Conservation (phyloP, 2,113 vertebrate genomes). For the Sylvilagus bachmani region DNA sequence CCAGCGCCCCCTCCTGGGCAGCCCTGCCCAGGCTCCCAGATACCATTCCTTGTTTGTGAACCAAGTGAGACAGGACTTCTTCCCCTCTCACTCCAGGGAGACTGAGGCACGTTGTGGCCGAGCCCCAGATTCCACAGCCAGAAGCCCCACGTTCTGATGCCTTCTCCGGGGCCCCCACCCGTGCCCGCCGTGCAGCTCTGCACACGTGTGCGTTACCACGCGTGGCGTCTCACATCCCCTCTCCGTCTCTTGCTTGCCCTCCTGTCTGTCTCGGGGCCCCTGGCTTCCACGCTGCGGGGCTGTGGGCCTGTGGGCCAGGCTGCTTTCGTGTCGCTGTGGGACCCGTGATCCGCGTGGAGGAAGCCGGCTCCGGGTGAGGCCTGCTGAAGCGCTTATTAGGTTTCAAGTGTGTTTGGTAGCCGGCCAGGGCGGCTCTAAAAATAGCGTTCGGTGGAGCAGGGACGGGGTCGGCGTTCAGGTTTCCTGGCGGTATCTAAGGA, state of each 20-base stretch:
- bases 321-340: conserved; percentile 12
- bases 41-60: background rate
- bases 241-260: background rate
- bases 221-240: fast-evolving
- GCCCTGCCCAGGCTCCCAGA: background rate
- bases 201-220: fast-evolving
- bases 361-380: conserved; percentile 55
- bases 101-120: background rate
- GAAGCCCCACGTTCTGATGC: fast-evolving
- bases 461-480: conserved; percentile 65
- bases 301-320: background rate
- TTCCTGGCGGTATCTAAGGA: conserved; percentile 28
- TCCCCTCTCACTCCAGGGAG: background rate
- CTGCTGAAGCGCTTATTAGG: conserved; percentile 73
- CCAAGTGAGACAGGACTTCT: background rate
- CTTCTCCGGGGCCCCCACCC: background rate
- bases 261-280: background rate
- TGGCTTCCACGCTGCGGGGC: background rate
- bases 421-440: conserved; percentile 81
- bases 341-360: conserved; percentile 72
- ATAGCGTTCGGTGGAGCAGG: conserved; percentile 71
- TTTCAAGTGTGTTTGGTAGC: conserved; percentile 80
- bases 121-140: too few species aligned
- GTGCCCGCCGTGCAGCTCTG: fast-evolving
- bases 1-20: background rate